phyloP scores from a whole-genome alignment of 2,888 invertebrate species.

The Argyresthia goedartella region DNA sequence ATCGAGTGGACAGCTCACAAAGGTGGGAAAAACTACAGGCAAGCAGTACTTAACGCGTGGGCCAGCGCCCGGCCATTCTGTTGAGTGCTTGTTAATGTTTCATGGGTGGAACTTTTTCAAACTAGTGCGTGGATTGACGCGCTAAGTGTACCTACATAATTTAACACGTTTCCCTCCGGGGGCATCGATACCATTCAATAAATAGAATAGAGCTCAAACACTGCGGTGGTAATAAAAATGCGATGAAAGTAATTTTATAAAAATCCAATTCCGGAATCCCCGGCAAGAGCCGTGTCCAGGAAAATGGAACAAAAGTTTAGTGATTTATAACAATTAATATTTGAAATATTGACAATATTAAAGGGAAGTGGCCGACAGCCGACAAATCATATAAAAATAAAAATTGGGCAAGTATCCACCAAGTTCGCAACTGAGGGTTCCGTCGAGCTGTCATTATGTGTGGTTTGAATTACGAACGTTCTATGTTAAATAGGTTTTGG shows the following conservation, averaged over 20 bases:
- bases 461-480: not conserved
- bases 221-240: not conserved
- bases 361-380: conserved; percentile 64
- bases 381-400: conserved; percentile 57
- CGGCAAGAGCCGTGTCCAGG: conserved; percentile 29
- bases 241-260: conserved; percentile 40
- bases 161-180: conserved; percentile 54
- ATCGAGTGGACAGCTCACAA: conserved; percentile 38
- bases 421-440: not conserved
- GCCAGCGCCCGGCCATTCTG: conserved; percentile 60
- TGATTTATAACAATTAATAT: conserved; percentile 71
- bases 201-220: not conserved
- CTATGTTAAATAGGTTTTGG: not conserved
- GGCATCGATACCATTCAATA: conserved; percentile 26
- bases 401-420: conserved; percentile 1
- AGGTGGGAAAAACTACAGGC: conserved; percentile 69
- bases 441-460: not conserved
- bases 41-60: conserved; percentile 67
- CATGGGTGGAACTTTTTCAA: conserved; percentile 68
- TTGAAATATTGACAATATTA: conserved; percentile 71
- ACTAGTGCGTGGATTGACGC: conserved; percentile 64
- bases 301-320: conserved; percentile 43
- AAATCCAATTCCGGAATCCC: conserved; percentile 49
- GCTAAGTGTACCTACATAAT: conserved; percentile 67
- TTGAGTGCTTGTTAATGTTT: conserved; percentile 72